phyloP scores from a whole-genome alignment of 2,888 invertebrate genomes.

The Tolmerus cingulatus region DNA sequence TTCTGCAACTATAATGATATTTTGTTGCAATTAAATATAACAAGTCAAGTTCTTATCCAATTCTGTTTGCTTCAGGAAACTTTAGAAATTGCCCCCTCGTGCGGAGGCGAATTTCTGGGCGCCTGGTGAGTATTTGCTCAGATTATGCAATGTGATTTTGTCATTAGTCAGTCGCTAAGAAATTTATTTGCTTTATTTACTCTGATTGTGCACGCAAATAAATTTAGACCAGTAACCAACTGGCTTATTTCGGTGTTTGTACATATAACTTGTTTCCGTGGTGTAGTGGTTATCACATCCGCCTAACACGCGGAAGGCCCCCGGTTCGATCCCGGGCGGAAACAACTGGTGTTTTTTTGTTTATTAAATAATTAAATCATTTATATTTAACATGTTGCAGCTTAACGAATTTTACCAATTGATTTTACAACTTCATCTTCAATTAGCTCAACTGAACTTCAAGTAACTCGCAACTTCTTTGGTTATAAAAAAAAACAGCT shows the following conservation, averaged over 20 bases:
- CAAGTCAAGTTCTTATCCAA: background rate
- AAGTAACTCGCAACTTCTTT: too few species aligned
- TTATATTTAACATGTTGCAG: too few species aligned
- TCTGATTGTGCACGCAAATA: background rate
- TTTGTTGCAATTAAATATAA: background rate
- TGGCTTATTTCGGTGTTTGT: background rate
- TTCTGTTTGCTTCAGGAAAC: background rate
- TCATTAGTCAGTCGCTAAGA: background rate
- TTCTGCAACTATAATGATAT: background rate
- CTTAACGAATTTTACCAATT: too few species aligned
- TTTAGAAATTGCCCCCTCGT: background rate
- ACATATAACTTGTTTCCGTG: conserved; percentile 49
- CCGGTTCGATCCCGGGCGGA: conserved; percentile 53
- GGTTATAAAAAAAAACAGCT: too few species aligned
- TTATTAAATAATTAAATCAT: too few species aligned
- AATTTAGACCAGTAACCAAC: background rate
- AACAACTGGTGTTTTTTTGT: conserved; percentile 44
- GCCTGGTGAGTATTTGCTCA: background rate
- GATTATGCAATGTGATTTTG: background rate
- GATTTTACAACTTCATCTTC: too few species aligned
- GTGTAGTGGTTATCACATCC: conserved; percentile 53
- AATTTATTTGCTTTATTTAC: background rate
- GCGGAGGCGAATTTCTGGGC: background rate
- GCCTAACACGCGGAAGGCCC: conserved; percentile 53
- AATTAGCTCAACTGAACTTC: too few species aligned